These are phyloP conservation scores for Fundulus diaphanus DNA, from an alignment of 2,797 vertebrate genomes.

Conservation along the genomic window DNA sequence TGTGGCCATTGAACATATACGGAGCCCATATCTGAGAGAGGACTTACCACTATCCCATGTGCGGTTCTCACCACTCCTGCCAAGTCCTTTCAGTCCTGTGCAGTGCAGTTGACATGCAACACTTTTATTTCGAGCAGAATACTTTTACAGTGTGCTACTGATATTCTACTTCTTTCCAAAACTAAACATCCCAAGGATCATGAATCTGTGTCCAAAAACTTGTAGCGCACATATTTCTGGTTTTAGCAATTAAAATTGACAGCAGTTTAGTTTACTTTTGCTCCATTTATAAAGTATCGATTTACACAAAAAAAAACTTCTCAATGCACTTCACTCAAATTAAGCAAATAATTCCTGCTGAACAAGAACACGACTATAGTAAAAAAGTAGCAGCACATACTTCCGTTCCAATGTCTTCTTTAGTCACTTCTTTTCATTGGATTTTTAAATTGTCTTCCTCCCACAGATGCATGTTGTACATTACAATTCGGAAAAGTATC, in stretches of 20 bases:
- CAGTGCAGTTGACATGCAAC: neutral
- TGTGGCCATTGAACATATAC: too few relatives aligned
- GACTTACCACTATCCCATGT: neutral
- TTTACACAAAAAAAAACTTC: neutral
- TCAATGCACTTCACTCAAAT: neutral
- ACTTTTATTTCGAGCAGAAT: neutral
- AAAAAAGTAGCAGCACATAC: neutral
- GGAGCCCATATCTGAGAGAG: neutral
- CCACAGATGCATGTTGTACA: conserved; percentile 94
- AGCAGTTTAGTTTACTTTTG: too few relatives aligned
- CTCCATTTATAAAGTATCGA: neutral
- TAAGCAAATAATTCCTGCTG: neutral
- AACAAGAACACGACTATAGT: too few relatives aligned
- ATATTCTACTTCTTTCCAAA: too few relatives aligned
- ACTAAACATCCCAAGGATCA: too few relatives aligned
- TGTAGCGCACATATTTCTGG: too few relatives aligned
- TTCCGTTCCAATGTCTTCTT: neutral
- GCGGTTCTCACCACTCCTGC: too few relatives aligned
- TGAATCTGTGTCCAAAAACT: too few relatives aligned
- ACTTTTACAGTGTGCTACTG: too few relatives aligned
- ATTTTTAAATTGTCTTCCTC: conserved; percentile 35
- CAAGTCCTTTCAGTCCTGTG: neutral
- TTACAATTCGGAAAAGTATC: conserved; percentile 93
- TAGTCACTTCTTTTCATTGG: neutral
- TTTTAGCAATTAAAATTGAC: too few relatives aligned